A percentile compares a stretch with the other conserved stretches of the same genome.
These are phyloP conservation scores for Zygaena filipendulae DNA, from an alignment of 2,888 invertebrate genomes.

Conservation along the genomic window DNA sequence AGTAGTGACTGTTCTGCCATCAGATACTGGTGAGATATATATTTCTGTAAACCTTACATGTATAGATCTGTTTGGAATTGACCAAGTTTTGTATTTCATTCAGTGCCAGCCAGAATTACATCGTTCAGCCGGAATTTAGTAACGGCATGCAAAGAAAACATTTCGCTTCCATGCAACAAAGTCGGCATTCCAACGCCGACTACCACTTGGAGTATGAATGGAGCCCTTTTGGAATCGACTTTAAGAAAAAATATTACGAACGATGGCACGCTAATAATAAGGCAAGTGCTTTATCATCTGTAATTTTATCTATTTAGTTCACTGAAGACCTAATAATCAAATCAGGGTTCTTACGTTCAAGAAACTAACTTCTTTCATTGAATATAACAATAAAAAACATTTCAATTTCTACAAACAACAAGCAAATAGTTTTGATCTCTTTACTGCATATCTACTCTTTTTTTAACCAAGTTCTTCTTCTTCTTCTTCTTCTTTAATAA, in stretches of 20 bases:
- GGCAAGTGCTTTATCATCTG: slow-evolving; percentile 67
- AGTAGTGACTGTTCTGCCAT: slow-evolving; percentile 79
- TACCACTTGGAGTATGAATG: slow-evolving; percentile 83
- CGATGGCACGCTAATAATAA: slow-evolving; percentile 80
- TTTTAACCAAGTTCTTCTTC: no score
- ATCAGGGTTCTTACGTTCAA: no score
- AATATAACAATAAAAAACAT: no score
- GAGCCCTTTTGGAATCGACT: slow-evolving; percentile 77
- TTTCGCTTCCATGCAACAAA: slow-evolving; percentile 83
- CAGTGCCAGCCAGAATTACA: slow-evolving; percentile 88
- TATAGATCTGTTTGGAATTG: background rate
- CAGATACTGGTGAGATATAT: slow-evolving; percentile 73
- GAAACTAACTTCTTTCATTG: no score
- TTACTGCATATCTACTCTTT: no score
- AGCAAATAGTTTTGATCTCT: no score
- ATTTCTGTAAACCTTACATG: background rate
- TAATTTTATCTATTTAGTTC: slow-evolving; percentile 9
- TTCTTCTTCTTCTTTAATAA: background rate
- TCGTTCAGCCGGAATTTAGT: slow-evolving; percentile 85
- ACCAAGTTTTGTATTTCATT: no score
- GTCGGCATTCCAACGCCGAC: slow-evolving; percentile 85
- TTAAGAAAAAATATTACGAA: slow-evolving; percentile 72
- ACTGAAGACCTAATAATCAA: slow-evolving; percentile 3
- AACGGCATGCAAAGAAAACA: slow-evolving; percentile 89
- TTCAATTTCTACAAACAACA: no score